These are phyloP conservation scores for Aphis craccivora DNA, from an alignment of 1,140 invertebrate genomes.

Conservation along the genomic window DNA sequence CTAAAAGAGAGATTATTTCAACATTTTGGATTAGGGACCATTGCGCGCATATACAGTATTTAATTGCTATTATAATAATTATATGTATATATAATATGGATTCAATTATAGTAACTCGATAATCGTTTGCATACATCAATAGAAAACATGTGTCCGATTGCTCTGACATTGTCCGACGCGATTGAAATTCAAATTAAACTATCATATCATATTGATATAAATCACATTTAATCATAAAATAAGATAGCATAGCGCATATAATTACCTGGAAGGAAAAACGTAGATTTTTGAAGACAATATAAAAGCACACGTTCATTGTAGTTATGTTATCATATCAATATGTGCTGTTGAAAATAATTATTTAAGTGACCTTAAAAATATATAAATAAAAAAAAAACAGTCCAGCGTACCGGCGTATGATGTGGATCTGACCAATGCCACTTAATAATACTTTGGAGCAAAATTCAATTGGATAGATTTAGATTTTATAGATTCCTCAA, in stretches of 20 bases:
- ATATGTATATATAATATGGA: neutral
- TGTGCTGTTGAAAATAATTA: neutral
- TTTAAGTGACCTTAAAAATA: neutral
- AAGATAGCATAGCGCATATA: neutral
- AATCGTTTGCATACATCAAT: neutral
- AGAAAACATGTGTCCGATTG: neutral
- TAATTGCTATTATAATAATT: neutral
- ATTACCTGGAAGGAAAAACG: neutral
- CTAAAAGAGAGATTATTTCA: too few species aligned
- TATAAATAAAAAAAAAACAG: neutral
- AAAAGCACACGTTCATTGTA: neutral
- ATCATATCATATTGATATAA: neutral
- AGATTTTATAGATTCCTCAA: neutral
- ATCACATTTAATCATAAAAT: neutral
- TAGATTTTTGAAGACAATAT: too few species aligned
- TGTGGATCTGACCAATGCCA: neutral
- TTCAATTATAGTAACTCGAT: neutral
- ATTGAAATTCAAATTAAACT: neutral
- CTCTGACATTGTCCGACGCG: neutral
- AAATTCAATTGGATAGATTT: neutral
- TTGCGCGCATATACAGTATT: neutral
- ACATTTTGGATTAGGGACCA: too few species aligned
- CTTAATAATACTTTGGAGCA: neutral
- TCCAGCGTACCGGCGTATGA: neutral
- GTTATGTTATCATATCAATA: neutral